Base-by-base conservation (phyloP, 2,797 vertebrate species). In the Smutsia gigantea region DNA sequence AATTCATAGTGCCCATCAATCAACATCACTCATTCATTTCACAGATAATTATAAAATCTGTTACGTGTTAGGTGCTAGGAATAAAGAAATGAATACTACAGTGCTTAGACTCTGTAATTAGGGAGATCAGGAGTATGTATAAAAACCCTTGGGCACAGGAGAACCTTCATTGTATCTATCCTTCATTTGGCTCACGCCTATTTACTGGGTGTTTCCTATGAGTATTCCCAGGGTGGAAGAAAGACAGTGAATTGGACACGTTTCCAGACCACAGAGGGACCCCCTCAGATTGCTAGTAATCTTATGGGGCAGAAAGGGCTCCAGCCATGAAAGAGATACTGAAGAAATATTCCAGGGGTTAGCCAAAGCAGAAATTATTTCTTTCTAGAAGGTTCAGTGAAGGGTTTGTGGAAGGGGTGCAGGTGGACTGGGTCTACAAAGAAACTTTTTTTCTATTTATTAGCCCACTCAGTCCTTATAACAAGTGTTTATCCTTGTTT, bases 401-500 rank as follows among this genome's bases (percentile, higher is more conserved):
- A 51, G 34, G 27, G 46, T 77, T 85, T 77, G 11, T 75, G 61
- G 61, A 92, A 90, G 55, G 14, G 19, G 23, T 71, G 34, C 59
- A 29, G 71, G 42, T 84, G 46, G 46, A 12, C 29, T 11, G 29
- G 14, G 29, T 46, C 27, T 83, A 87, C 66, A 90, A 66, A 90
- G 53, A 87, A 49, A 25, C 19, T 55, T 68, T 51, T 53, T 31
- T 34, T 15, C 66, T 59, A 8, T 84, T 29, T 42, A 25, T 68
- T 72, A 81, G 18, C 55, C 81, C 29, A 66, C 42, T 84, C 87
- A 68, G 37, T 87, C 81, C n/a, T 87, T 90, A 82, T 11, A 66
- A 14, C 21, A 66, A 31, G 31, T 86, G 53, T 95, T 87, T 90
- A 83, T 64, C 25, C 21, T 92, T 11, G 31, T 87, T 90, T 96